phyloP scores from a whole-genome alignment of 2,888 invertebrate species.

The Priocnemis perturbator region DNA sequence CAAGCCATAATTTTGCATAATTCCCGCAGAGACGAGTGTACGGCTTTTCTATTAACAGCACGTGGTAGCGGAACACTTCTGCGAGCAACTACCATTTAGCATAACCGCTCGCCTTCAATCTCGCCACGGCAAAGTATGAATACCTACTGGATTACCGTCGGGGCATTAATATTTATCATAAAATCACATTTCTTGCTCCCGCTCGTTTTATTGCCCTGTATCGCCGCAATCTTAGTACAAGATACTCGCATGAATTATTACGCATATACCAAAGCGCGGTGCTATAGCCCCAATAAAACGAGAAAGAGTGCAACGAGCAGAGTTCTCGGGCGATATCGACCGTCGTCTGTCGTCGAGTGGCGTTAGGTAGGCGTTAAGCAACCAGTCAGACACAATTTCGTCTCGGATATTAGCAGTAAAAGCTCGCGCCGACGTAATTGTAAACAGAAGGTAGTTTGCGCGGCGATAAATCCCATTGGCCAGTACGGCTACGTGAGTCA shows the following conservation, averaged over 20 bases:
- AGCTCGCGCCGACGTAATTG: conserved; percentile 43
- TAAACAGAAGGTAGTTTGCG: conserved; percentile 57
- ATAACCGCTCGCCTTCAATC: conserved; percentile 17
- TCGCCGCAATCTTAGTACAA: conserved; percentile 32
- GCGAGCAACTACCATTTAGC: conserved; percentile 23
- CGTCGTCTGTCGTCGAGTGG: conserved; percentile 16
- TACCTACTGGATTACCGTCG: conserved; percentile 6
- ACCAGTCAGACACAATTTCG: conserved; percentile 6
- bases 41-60: conserved; percentile 26
- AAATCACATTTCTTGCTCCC: conserved; percentile 42
- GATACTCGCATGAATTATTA: conserved; percentile 49
- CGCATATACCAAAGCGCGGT: conserved; percentile 18
- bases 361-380: conserved; percentile 4
- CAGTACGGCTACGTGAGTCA: conserved; percentile 38
- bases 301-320: conserved; percentile 18
- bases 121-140: neutral
- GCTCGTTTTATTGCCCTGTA: conserved; percentile 46
- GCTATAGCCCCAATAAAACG: conserved; percentile 42
- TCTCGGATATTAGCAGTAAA: conserved; percentile 45
- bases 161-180: conserved; percentile 47
- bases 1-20: too few species aligned
- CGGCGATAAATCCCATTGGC: conserved; percentile 55
- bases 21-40: conserved; percentile 17
- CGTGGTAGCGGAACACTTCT: conserved; percentile 26
- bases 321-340: conserved; percentile 37